Conservation (phyloP, 2,888 invertebrate species). For the Himalopsyche kuldschensis region DNA sequence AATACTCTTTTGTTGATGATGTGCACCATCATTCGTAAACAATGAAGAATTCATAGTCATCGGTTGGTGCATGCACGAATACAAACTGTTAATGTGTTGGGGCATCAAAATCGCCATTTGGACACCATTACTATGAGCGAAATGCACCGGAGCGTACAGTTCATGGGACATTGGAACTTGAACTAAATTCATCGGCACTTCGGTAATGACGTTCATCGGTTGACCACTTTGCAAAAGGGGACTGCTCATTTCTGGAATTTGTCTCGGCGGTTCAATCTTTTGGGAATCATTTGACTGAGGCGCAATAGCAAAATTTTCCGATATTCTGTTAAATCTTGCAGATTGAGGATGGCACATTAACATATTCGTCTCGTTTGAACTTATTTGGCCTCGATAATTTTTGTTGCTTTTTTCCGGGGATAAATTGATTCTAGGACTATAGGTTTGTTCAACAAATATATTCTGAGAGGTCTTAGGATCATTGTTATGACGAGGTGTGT, state of each 20-base stretch:
- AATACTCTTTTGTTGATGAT: conserved; percentile 34
- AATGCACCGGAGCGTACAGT: conserved; percentile 48
- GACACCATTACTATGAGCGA: conserved; percentile 51
- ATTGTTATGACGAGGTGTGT: conserved; percentile 9
- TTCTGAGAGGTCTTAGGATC: conserved; percentile 35
- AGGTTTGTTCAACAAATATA: conserved; percentile 37
- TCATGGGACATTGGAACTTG: conserved; percentile 55
- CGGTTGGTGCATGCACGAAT: conserved; percentile 45
- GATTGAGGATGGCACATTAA: conserved; percentile 36
- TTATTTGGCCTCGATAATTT: conserved; percentile 21
- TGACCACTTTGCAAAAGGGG: conserved; percentile 55
- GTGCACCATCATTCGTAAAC: conserved; percentile 14
- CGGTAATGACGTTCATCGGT: conserved; percentile 49
- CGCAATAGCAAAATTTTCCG: conserved; percentile 11
- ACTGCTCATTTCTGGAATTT: conserved; percentile 9
- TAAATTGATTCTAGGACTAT: conserved; percentile 32
- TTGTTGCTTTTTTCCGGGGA: conserved; percentile 11
- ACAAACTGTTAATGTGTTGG: conserved; percentile 53
- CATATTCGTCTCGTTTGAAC: conserved; percentile 26
- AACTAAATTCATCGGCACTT: conserved; percentile 54
- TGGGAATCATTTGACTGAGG: conserved; percentile 46
- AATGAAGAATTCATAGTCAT: conserved; percentile 45
- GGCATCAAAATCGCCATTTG: conserved; percentile 66
- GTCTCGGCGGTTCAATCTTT: conserved; percentile 50
- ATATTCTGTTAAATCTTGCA: conserved; percentile 17